These are phyloP conservation scores for Rhineura floridana DNA, from an alignment of 2,113 vertebrate species.

Conservation along the genomic window DNA sequence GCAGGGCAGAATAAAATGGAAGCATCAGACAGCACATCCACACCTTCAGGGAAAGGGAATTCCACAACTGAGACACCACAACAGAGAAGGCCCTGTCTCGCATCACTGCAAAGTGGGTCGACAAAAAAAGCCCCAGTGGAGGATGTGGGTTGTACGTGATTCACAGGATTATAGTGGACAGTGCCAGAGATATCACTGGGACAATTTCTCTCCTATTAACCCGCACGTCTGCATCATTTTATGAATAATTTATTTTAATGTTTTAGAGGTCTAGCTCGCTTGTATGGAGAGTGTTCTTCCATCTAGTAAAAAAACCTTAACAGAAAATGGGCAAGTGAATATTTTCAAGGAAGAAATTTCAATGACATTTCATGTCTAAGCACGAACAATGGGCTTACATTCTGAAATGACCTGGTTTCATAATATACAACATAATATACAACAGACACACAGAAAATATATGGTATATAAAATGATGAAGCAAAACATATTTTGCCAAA, in stretches of 20 bases:
- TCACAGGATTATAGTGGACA: background rate
- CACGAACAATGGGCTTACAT: background rate
- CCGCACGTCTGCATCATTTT: background rate
- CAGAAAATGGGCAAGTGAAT: background rate
- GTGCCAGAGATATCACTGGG: background rate
- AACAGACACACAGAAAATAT: background rate
- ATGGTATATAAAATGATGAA: background rate
- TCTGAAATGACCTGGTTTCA: background rate
- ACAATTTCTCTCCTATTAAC: background rate
- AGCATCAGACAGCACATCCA: no score
- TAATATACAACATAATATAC: background rate
- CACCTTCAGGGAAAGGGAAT: no score
- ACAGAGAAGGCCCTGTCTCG: no score
- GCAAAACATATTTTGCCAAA: constrained; percentile 1
- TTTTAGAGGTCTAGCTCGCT: background rate
- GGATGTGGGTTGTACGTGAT: background rate
- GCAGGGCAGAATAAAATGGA: no score
- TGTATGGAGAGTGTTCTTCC: background rate
- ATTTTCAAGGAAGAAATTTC: background rate
- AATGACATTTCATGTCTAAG: background rate
- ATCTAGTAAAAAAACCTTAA: background rate
- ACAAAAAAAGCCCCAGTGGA: no score
- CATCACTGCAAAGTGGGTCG: no score
- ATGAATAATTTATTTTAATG: background rate
- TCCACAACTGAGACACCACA: no score